Base-by-base conservation (phyloP, 2,113 vertebrate species). In the Protobothrops mucrosquamatus region DNA sequence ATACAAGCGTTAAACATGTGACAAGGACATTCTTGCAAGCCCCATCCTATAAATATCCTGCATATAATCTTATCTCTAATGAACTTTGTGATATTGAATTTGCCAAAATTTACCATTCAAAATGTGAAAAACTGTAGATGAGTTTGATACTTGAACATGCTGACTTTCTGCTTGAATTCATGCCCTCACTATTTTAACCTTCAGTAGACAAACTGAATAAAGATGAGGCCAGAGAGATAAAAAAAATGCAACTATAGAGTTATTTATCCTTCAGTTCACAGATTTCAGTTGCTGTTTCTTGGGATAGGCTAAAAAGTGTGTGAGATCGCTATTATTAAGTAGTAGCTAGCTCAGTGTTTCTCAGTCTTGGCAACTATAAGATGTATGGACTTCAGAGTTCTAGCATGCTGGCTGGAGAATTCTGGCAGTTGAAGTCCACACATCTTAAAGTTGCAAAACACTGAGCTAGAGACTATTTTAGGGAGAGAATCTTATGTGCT, bases 221-320 rank as follows among this genome's bases (percentile, higher is more conserved):
- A 81, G 15, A 81, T 14, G n/a, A 74, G n/a, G 15, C n/a, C n/a
- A 39, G n/a, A 39, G 9, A 81, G 6, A 20, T 81, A 6, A 91
- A 89, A 89, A 51, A 69, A 39, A 85, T 24, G 10, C 43, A 85
- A 57, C 51, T 54, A 93, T 0, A 0, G 59, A 43, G 3, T 88
- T n/a, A 87, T 29, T 9, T 39, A 74, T 92, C 8, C 12, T 88
- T 74, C 29, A 7, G n/a, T 20, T 43, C 18, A n/a, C 59, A 46
- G 22, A 43, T 64, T 90, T 93, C 46, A 90, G 22, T 11, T 89
- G 46, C 24, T 3, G 10, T 46, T 14, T 52, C 4, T 51, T 51
- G 59, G 22, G 20, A 15, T 92, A 54, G 14, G 20, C 26, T 93
- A 48, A 54, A 39, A n/a, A 86, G 48, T 34, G 9, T 92, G 26